Percentiles rank a stretch among this genome's conserved stretches.
Conservation (phyloP, 2,113 vertebrate species). For the Cairina moschata region DNA sequence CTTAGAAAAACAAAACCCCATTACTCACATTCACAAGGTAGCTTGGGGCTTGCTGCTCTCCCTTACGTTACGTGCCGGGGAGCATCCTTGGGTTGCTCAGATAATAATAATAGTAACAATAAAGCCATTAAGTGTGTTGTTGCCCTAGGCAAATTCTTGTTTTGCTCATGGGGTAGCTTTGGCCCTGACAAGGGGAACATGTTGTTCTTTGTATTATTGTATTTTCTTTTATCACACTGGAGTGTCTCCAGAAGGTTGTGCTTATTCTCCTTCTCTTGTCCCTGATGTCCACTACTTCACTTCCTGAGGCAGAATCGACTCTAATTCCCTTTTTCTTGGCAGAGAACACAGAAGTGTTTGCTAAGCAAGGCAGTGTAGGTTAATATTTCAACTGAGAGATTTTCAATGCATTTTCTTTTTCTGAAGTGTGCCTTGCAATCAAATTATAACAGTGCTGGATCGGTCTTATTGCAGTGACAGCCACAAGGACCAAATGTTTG, state of each 20-base stretch:
- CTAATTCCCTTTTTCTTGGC: not conserved
- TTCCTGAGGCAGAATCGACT: not conserved
- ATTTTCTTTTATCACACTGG: not conserved
- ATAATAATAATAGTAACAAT: not conserved
- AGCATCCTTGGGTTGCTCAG: not conserved
- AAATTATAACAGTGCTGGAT: fast-evolving
- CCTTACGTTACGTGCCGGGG: not conserved
- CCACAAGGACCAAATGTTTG: not conserved
- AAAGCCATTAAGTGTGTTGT: not conserved
- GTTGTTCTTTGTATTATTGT: not conserved
- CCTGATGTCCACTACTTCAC: not conserved
- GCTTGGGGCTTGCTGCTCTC: not conserved
- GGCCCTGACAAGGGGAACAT: not conserved
- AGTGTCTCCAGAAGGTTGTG: not conserved
- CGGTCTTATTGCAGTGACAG: not conserved
- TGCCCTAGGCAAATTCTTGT: conserved; percentile 19
- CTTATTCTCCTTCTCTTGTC: not conserved
- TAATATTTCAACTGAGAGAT: not conserved
- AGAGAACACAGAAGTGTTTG: not conserved
- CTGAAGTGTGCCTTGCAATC: not conserved
- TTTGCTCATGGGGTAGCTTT: not conserved
- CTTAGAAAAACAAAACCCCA: not conserved
- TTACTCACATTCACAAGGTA: fast-evolving
- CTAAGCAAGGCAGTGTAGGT: not conserved
- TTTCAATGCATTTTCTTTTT: fast-evolving